Evolutionary conservation across 2,797 vertebrate species (phyloP).

Genomic region (Octomys mimax): DNA sequence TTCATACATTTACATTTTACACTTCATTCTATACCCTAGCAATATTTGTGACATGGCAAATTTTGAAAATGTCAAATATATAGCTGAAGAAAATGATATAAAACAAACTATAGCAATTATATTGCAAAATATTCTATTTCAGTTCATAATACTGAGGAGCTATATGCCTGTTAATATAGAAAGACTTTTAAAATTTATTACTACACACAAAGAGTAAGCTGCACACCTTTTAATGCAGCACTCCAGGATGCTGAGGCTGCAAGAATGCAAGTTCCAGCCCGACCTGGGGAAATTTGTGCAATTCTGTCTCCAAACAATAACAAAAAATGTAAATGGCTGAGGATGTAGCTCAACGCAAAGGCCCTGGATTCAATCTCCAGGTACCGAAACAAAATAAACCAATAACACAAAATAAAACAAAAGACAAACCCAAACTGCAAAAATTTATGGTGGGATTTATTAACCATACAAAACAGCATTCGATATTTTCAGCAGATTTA

Average conservation of each 20-base stretch:
- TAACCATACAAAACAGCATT: background rate
- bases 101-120: background rate
- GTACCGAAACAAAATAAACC: background rate
- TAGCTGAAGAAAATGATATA: background rate
- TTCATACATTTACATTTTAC: too few relatives aligned
- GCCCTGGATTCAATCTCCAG: background rate
- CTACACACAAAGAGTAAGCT: constrained; percentile 21
- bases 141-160: background rate
- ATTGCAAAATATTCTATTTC: background rate
- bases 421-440: background rate
- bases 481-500: background rate
- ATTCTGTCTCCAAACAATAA: background rate
- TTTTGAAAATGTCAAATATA: constrained; percentile 1
- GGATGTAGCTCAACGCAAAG: background rate
- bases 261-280: background rate
- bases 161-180: background rate
- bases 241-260: background rate
- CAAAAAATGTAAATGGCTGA: background rate
- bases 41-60: background rate
- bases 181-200: background rate
- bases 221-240: background rate
- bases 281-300: background rate
- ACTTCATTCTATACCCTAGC: background rate
- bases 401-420: background rate
- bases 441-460: background rate